Evolutionary conservation across 2,888 invertebrate genomes (phyloP).

Genomic region (Arrhopalites spinosus): DNA sequence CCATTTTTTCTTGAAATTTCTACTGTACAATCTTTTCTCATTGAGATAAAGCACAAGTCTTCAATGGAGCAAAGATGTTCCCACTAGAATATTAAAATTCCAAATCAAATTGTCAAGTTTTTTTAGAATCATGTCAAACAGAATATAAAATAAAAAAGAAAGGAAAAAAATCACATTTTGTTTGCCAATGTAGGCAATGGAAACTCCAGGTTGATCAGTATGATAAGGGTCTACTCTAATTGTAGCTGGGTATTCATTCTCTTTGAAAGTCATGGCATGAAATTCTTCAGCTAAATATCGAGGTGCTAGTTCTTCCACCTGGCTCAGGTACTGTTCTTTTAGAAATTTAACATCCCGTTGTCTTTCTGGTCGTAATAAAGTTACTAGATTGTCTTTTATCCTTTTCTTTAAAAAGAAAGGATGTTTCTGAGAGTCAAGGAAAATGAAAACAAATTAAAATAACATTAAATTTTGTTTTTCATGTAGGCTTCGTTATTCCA

Average conservation of each 20-base stretch:
- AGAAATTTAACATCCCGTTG: slow-evolving; percentile 70
- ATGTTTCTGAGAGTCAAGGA: no score
- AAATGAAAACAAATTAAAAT: no score
- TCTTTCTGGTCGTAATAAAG: slow-evolving; percentile 60
- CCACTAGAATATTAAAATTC: slow-evolving; percentile 65
- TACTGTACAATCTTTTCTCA: slow-evolving; percentile 70
- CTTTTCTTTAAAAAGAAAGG: slow-evolving; percentile 74
- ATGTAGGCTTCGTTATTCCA: no score
- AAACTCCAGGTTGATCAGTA: slow-evolving; percentile 69
- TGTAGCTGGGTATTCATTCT: slow-evolving; percentile 66
- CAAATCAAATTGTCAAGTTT: background rate
- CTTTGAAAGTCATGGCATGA: slow-evolving; percentile 64
- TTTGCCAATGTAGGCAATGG: slow-evolving; percentile 68
- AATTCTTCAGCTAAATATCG: slow-evolving; percentile 80
- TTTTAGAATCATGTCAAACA: background rate
- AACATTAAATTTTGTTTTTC: no score
- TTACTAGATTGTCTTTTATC: slow-evolving; percentile 69
- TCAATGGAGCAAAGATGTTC: slow-evolving; percentile 77
- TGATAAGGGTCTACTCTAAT: slow-evolving; percentile 71
- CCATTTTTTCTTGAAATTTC: slow-evolving; percentile 78
- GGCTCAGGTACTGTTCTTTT: slow-evolving; percentile 79
- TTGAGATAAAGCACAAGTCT: slow-evolving; percentile 80
- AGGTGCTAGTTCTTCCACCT: slow-evolving; percentile 78
- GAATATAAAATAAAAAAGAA: slow-evolving; percentile 1
- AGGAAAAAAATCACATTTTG: slow-evolving; percentile 64